These are phyloP conservation scores for Dipodomys merriami DNA, from an alignment of 2,113 vertebrate genomes.

Conservation along the genomic window DNA sequence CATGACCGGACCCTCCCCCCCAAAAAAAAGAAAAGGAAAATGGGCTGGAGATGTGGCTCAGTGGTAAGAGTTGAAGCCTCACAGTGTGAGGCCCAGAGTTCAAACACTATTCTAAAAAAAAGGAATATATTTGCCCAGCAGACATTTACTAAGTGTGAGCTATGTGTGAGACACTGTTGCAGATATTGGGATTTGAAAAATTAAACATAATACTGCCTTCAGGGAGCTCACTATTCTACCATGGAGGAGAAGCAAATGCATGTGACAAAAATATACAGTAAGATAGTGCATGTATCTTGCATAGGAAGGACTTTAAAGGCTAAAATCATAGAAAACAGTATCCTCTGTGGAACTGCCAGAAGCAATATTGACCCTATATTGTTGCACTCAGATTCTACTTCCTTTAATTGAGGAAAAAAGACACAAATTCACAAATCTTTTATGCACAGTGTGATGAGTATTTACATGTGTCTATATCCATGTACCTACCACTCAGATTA, in stretches of 20 bases:
- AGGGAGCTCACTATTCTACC: background rate
- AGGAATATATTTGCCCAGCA: conserved; percentile 9
- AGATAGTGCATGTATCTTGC: background rate
- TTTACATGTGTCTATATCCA: background rate
- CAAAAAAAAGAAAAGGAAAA: too few relatives aligned
- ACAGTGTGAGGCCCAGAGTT: too few relatives aligned
- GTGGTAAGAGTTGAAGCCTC: too few relatives aligned
- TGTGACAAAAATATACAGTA: background rate
- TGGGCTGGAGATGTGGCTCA: too few relatives aligned
- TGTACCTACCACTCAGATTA: background rate
- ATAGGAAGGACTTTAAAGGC: background rate
- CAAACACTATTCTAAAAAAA: background rate
- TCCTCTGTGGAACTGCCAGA: background rate
- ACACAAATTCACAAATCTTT: conserved; percentile 26
- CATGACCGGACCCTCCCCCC: too few relatives aligned
- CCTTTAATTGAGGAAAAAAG: background rate
- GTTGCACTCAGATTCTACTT: background rate
- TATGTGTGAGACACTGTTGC: background rate
- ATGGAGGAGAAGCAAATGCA: background rate
- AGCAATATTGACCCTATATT: background rate
- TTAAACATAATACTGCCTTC: background rate
- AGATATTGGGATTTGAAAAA: background rate
- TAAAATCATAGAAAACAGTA: background rate
- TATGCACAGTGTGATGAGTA: background rate
- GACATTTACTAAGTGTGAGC: background rate